Evolutionary conservation across 1,140 invertebrate genomes (phyloP).

Genomic region (Drosophila asahinai): DNA sequence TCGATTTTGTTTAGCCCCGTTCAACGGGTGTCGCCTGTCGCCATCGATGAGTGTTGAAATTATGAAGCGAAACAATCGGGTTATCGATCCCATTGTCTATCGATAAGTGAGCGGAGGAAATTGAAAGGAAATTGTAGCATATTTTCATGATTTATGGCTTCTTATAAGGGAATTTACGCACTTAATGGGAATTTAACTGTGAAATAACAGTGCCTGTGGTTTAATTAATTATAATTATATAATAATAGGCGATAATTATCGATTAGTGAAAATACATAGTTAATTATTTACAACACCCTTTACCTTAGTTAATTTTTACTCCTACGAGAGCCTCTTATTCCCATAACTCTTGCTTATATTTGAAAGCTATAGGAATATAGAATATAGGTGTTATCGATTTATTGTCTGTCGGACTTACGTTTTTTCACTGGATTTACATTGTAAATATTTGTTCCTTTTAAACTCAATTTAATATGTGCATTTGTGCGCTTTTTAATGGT

Average conservation of each 20-base stretch:
- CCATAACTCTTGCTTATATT: too few species aligned
- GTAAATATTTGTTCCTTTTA: neutral
- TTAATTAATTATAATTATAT: too few species aligned
- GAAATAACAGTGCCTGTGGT: too few species aligned
- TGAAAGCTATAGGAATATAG: too few species aligned
- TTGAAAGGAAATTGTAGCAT: neutral
- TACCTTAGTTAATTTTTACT: neutral
- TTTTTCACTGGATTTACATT: constrained; percentile 7
- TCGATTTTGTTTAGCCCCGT: constrained; percentile 27
- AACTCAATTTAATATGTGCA: neutral
- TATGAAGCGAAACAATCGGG: constrained; percentile 20
- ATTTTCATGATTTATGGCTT: neutral
- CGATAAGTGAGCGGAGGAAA: neutral
- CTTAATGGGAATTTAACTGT: too few species aligned
- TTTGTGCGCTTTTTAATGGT: neutral
- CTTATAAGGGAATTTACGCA: too few species aligned
- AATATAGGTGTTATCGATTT: neutral
- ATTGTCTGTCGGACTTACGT: neutral
- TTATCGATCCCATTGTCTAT: constrained; percentile 29
- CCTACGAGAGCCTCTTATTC: neutral
- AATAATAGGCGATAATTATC: too few species aligned
- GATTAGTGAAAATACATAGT: neutral
- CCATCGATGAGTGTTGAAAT: constrained; percentile 30
- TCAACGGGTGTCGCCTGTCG: constrained; percentile 11
- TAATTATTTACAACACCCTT: too few species aligned